Conservation (phyloP, 1,140 invertebrate genomes). For the Paralvinella palmiformis region DNA sequence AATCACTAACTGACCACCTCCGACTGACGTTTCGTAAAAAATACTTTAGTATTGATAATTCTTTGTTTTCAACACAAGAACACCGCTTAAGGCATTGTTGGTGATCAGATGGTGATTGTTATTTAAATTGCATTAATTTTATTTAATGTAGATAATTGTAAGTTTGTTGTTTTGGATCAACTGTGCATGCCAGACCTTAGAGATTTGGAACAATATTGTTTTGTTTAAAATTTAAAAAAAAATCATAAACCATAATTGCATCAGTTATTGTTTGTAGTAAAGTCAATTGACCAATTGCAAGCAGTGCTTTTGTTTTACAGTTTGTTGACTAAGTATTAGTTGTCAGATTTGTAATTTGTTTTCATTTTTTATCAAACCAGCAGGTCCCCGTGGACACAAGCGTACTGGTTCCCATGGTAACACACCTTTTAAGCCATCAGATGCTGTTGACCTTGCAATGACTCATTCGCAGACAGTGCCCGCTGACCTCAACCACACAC, state of each 20-base stretch:
- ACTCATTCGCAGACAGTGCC: neutral
- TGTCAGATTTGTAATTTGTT: neutral
- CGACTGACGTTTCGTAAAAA: no score
- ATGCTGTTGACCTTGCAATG: neutral
- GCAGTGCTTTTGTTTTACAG: neutral
- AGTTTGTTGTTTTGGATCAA: no score
- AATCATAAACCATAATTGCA: neutral
- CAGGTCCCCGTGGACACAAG: constrained; percentile 32
- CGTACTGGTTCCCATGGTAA: constrained; percentile 28
- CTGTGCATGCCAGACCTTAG: no score
- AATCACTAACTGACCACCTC: no score
- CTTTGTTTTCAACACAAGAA: no score
- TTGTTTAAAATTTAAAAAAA: neutral
- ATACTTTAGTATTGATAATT: no score
- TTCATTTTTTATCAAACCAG: constrained; percentile 7
- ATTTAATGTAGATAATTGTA: no score
- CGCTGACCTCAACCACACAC: constrained; percentile 2
- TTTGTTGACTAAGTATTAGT: neutral
- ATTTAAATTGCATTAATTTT: no score
- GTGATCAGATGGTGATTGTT: no score
- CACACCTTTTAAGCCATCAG: neutral
- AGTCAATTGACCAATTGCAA: neutral
- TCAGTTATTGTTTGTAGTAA: constrained; percentile 18
- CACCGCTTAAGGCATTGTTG: no score
- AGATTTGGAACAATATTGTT: no score